Conservation (phyloP, 2,888 invertebrate genomes). For the Drosophila nr. fundita region DNA sequence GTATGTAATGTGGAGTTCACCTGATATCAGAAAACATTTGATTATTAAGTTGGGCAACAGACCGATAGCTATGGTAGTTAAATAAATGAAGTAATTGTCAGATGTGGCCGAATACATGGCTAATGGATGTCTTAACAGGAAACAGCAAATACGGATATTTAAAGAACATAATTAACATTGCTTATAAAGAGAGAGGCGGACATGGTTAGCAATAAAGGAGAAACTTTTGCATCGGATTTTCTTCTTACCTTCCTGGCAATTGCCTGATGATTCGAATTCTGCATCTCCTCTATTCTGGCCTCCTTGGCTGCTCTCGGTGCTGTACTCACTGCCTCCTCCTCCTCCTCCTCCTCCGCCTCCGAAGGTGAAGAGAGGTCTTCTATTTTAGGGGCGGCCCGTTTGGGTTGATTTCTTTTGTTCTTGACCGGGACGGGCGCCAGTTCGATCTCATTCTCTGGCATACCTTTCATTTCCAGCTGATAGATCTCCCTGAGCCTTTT, state of each 20-base stretch:
- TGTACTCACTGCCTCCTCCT: background rate
- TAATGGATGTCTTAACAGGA: background rate
- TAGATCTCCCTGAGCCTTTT: constrained; percentile 97
- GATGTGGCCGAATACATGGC: background rate
- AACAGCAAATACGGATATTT: background rate
- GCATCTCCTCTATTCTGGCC: constrained; percentile 94
- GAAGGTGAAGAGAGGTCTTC: no score
- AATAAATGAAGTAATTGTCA: no score
- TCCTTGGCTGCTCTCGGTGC: constrained; percentile 87
- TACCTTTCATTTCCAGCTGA: constrained; percentile 94
- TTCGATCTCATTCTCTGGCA: constrained; percentile 97
- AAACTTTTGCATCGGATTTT: constrained; percentile 57
- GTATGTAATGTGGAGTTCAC: background rate
- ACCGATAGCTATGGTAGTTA: no score
- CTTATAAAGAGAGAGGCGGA: background rate
- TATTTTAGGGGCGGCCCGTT: constrained; percentile 78
- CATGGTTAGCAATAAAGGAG: background rate
- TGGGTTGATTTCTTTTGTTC: constrained; percentile 87
- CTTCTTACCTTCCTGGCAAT: constrained; percentile 90
- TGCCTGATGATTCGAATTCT: no score
- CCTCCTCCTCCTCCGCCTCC: no score
- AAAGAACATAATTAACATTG: no score
- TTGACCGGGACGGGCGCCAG: constrained; percentile 90
- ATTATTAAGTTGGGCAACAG: background rate
- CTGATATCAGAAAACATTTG: constrained; percentile 30